Base-by-base conservation (phyloP, 2,113 vertebrate genomes). In the Sialia sialis region DNA sequence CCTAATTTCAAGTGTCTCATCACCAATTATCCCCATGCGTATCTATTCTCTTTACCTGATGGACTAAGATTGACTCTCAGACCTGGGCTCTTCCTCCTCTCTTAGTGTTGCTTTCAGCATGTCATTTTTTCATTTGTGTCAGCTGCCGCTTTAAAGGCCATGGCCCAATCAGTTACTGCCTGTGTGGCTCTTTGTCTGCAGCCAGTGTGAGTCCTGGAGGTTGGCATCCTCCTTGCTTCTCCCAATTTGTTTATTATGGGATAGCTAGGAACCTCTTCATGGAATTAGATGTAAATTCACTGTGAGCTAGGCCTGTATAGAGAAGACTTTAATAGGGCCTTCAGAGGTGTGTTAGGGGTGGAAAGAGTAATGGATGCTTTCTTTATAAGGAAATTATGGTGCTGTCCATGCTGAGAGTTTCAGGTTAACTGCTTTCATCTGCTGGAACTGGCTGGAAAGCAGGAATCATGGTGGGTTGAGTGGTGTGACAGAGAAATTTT, bases 1-100 rank as follows among this genome's bases (percentile, higher is more conserved):
- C 93, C 92, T 97, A 95, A 94, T 95, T 96, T 95, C 94, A 95
- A 87, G 93, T 96, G 94, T 95, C 87, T 97, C 90, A 68, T 95
- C 92, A 94, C 95, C 96, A 96, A 93, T 96, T 95, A 95, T 94
- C 91, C 68, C 75, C 30, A 32, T 3, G 2, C 0, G 7, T 59
- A 90, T 91, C 84, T 91, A 34, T 94, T 94, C 93, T 75, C 41
- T 93, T 89, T 95, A 94, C 44, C 73, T 68, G 94, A 95, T 91
- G 91, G 89, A 88, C 90, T 88, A 85, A 95, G 84, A 90, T 55
- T 87, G 93, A 94, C 85, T 95, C 73, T 88, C 51, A 88, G 87
- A 90, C 76, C 72, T 49, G 59, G 63, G 34, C 55, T 87, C 44
- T 83, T 94, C 16, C 44, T 89, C 36, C 39, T 89, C 48, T 89